phyloP scores from a whole-genome alignment of 2,888 invertebrate genomes.

The Mimachlamys varia region DNA sequence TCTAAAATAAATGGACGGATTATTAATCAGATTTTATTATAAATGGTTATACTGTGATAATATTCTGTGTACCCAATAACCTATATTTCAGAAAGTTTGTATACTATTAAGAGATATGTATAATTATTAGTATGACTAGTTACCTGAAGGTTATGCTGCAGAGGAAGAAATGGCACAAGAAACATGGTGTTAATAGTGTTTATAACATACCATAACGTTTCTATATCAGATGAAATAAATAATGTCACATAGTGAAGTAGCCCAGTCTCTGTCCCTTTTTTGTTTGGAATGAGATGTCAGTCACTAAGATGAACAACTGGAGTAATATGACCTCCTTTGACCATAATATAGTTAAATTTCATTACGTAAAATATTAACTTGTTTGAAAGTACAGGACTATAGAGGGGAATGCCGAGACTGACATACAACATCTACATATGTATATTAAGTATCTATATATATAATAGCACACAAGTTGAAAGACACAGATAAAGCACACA shows the following conservation, averaged over 20 bases:
- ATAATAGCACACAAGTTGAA: not conserved
- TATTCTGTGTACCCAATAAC: not conserved
- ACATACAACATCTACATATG: not conserved
- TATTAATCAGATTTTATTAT: not conserved
- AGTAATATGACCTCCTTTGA: not conserved
- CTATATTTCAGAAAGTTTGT: not conserved
- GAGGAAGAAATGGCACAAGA: not conserved
- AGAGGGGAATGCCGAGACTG: not conserved
- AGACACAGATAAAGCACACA: not conserved
- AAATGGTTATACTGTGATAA: no score
- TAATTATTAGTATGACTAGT: not conserved
- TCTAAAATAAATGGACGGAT: not conserved
- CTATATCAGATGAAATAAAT: not conserved
- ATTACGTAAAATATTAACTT: not conserved
- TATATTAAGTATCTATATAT: not conserved
- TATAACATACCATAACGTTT: not conserved
- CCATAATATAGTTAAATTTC: not conserved
- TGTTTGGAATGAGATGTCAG: not conserved
- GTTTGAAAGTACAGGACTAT: not conserved
- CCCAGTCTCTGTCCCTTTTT: not conserved
- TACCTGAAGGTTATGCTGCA: not conserved
- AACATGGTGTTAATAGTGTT: not conserved
- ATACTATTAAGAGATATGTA: not conserved
- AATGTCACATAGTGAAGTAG: not conserved
- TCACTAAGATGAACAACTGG: not conserved